phyloP scores from a whole-genome alignment of 1,140 invertebrate species.

The Stenopsyche tienmushanensis region DNA sequence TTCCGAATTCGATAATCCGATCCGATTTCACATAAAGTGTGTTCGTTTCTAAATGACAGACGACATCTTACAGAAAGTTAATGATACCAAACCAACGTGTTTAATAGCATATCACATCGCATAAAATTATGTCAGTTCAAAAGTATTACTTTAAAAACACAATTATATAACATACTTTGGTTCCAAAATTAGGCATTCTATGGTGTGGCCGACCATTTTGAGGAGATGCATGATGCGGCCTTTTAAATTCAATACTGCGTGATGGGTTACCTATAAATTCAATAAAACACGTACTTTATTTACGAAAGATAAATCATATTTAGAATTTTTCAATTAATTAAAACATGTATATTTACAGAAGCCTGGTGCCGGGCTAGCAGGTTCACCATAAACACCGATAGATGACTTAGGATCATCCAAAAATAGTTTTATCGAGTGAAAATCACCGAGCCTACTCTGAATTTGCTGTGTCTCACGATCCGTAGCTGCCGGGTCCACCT shows the following conservation, averaged over 20 bases:
- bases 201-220: slow-evolving; percentile 54
- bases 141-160: no score
- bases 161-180: no score
- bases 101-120: no score
- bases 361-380: slow-evolving; percentile 58
- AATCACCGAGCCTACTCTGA: slow-evolving; percentile 72
- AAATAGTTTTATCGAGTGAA: slow-evolving; percentile 62
- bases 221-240: slow-evolving; percentile 55
- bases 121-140: no score
- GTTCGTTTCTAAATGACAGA: no score
- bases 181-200: no score
- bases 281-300: no score
- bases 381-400: slow-evolving; percentile 71
- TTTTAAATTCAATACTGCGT: slow-evolving; percentile 63
- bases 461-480: slow-evolving; percentile 74
- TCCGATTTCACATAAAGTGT: no score
- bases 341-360: slow-evolving; percentile 1
- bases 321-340: not conserved
- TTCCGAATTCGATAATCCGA: no score
- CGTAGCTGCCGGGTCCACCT: slow-evolving; percentile 67
- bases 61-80: no score
- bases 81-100: no score
- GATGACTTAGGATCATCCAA: slow-evolving; percentile 66
- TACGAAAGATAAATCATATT: not conserved
- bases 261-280: slow-evolving; percentile 50